Evolutionary conservation across 2,888 invertebrate species (phyloP), one percentile per base, ranked within the genome.

Genomic region (Agrilus mali): DNA sequence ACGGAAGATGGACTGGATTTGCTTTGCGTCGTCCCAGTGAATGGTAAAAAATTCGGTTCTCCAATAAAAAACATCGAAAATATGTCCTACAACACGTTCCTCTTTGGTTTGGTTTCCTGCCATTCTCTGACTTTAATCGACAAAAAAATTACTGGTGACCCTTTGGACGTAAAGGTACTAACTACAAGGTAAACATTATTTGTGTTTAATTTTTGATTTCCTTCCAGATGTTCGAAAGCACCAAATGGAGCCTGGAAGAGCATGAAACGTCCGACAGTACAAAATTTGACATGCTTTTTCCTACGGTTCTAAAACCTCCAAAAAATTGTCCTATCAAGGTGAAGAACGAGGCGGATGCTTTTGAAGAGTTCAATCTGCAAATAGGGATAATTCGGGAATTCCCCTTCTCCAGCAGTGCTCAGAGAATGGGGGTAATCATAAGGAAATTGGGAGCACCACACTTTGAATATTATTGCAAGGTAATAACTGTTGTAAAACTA

Each of bases 1-100:
- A 96, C 96, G 1, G 95, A 96, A 65, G 96, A 96, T 62, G 95
- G 96, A 0, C 66, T 96, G 20, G 94, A 95, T 68, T 82, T 96
- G 80, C 86, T 89, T 80, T 94, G 93, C 34, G 85, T 92, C 4
- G 82, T 94, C 2, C 82, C 89, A 0, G 68, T 70, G 12, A 59
- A 73, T 61, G 62, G 71, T 50, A 61, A 65, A 33, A 44, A 48
- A 7, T 73, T 74, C 53, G 67, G 67, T 55, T 62, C 66, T 38
- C 68, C 71, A 0, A 60, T 73, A 1, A 65, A 62, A 46, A 65
- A 70, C 44, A 65, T 75, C 7, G 68, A 67, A 36, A 61, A 66
- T n/a, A 56, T 73, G 41, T 64, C 68, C 0, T 66, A 60, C 38
- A 69, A 72, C 43, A 52, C 53, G 1, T 58, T 68, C 32, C 56